phyloP scores from a whole-genome alignment of 2,113 vertebrate species.

The Bagarius yarrelli region DNA sequence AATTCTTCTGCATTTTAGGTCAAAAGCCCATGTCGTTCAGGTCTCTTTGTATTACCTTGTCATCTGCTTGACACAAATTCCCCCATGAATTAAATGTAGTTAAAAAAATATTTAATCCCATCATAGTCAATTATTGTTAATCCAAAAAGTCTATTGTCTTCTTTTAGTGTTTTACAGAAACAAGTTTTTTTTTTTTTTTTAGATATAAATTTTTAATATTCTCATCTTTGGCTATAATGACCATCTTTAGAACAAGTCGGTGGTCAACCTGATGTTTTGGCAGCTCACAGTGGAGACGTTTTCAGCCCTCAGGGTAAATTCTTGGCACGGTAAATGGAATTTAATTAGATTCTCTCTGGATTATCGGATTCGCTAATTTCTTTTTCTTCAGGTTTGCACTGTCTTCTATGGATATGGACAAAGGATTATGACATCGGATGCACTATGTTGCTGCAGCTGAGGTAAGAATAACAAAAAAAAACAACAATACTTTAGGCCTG shows the following conservation, averaged over 20 bases:
- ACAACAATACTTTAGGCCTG: not conserved
- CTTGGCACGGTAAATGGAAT: not conserved
- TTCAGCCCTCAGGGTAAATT: conserved; percentile 81
- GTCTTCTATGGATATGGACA: conserved; percentile 81
- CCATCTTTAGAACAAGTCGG: conserved; percentile 77
- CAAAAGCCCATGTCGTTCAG: not conserved
- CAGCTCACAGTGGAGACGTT: conserved; percentile 83
- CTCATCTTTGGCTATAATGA: not conserved
- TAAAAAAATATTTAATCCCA: not conserved
- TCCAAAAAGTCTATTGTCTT: not conserved
- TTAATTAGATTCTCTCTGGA: not conserved
- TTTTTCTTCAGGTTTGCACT: conserved; percentile 76
- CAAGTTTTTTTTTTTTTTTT: not conserved
- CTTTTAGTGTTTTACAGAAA: not conserved
- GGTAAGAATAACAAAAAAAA: conserved; percentile 65
- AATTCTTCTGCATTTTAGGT: not conserved
- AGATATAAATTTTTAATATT: not conserved
- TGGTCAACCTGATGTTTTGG: conserved; percentile 82
- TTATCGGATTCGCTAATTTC: not conserved
- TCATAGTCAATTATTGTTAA: not conserved
- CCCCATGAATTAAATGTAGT: not conserved
- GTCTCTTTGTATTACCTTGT: not conserved
- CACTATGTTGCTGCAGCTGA: conserved; percentile 80
- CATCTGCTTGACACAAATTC: not conserved
- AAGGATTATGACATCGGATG: conserved; percentile 83